These are phyloP conservation scores for Aldabrachelys gigantea DNA, from an alignment of 2,113 vertebrate genomes.

Conservation along the genomic window DNA sequence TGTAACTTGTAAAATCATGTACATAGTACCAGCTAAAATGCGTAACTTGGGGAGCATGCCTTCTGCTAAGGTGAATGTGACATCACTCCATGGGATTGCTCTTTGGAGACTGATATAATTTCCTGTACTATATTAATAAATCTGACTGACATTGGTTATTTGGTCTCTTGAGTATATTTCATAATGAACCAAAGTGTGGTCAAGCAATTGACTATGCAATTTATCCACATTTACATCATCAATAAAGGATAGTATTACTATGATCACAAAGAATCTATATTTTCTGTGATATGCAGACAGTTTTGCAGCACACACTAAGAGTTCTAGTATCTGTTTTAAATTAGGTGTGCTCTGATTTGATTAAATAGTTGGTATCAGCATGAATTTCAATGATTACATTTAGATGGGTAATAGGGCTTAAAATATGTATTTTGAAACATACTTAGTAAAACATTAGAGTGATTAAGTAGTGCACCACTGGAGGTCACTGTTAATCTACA, in stretches of 20 bases:
- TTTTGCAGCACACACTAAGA: background rate
- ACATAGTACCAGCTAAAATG: background rate
- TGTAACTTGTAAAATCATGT: background rate
- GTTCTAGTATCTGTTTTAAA: background rate
- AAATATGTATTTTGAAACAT: background rate
- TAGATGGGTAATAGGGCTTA: background rate
- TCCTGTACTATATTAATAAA: background rate
- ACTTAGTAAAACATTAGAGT: background rate
- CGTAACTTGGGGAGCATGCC: background rate
- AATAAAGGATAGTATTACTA: background rate
- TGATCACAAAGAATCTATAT: background rate
- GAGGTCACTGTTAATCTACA: slow-evolving; percentile 66
- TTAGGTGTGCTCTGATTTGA: background rate
- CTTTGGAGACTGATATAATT: background rate
- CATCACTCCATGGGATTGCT: background rate
- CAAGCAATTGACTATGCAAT: background rate
- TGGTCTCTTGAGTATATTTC: background rate
- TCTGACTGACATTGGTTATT: background rate
- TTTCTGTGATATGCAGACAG: background rate
- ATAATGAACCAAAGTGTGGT: background rate
- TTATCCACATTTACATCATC: background rate
- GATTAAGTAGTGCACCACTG: slow-evolving; percentile 59
- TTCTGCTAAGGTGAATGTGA: background rate
- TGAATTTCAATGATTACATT: background rate
- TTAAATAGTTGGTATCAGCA: background rate